Evolutionary conservation across 2,888 invertebrate species (phyloP).

Genomic region (Pyrrhia umbra): DNA sequence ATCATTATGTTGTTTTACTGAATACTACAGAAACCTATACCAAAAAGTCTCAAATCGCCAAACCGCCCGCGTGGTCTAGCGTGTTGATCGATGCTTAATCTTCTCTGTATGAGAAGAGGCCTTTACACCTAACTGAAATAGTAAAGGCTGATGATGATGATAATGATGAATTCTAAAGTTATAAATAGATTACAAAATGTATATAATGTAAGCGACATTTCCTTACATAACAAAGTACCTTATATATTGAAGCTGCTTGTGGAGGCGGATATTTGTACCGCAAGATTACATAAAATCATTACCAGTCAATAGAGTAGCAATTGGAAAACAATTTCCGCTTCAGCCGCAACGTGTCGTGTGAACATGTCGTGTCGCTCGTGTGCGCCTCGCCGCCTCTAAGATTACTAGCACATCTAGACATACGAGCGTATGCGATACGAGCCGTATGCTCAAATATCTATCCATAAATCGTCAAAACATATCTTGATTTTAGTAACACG

Average conservation of each 20-base stretch:
- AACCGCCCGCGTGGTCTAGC: no score
- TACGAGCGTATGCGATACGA: background rate
- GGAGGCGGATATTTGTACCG: constrained; percentile 35
- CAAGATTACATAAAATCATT: constrained; percentile 49
- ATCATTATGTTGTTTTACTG: no score
- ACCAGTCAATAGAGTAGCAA: constrained; percentile 48
- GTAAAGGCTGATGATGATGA: no score
- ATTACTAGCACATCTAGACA: constrained; percentile 8
- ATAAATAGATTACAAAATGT: background rate
- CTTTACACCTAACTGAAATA: no score
- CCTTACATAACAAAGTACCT: background rate
- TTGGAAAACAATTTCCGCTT: constrained; percentile 53
- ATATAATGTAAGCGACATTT: background rate
- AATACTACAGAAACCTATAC: no score
- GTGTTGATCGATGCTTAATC: no score
- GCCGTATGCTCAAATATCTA: constrained; percentile 1
- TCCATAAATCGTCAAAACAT: background rate
- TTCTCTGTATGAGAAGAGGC: no score
- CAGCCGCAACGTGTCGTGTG: constrained; percentile 16
- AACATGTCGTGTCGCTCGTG: constrained; percentile 5
- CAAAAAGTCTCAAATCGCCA: no score
- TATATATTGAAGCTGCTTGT: constrained; percentile 6
- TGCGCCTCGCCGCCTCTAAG: constrained; percentile 9
- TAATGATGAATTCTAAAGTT: no score
- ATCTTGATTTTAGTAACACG: background rate